phyloP scores from a whole-genome alignment of 2,113 vertebrate species.

The Cairina moschata region DNA sequence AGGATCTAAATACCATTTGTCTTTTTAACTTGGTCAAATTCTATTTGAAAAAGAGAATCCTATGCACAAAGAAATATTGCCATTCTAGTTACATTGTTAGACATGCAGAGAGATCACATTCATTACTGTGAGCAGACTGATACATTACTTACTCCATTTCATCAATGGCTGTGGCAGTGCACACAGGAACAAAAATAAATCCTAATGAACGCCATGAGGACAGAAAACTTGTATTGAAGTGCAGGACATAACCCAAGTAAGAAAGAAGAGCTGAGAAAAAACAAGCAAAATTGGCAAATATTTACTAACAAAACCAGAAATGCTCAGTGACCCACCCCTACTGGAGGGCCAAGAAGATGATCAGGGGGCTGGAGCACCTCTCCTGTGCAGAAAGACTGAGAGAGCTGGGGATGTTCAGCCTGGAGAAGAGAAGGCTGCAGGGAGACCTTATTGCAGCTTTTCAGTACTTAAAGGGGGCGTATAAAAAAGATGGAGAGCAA shows the following conservation, averaged over 20 bases:
- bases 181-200: slow-evolving; percentile 3
- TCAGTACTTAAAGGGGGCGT: no score
- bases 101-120: neutral
- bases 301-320: neutral
- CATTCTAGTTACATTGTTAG: neutral
- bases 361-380: no score
- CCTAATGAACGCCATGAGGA: neutral
- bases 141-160: neutral
- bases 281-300: neutral
- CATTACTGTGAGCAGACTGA: neutral
- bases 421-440: no score
- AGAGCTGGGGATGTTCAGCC: no score
- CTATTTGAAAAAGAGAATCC: neutral
- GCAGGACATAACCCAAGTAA: neutral
- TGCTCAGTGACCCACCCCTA: fast-evolving
- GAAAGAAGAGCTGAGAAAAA: neutral
- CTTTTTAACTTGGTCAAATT: neutral
- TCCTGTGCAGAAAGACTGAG: no score
- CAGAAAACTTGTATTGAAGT: neutral
- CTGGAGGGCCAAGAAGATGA: no score
- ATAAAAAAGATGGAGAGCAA: no score
- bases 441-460: no score
- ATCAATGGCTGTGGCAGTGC: neutral
- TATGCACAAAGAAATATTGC: neutral
- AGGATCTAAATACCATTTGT: neutral